Conservation (phyloP, 2,113 vertebrate species). For the Felis chaus region DNA sequence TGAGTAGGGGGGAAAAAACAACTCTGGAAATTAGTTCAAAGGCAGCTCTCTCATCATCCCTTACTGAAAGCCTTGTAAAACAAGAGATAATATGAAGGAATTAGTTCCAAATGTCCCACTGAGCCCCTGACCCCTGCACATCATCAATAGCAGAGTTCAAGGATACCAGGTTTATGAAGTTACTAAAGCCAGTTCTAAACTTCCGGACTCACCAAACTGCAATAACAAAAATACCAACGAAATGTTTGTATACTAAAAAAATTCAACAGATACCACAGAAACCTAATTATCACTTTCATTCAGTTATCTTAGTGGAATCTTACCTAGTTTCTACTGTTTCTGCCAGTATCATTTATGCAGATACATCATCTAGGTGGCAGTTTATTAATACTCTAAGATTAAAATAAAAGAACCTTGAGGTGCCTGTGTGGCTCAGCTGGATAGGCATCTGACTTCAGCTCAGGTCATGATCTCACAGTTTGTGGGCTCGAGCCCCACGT, state of each 20-base stretch:
- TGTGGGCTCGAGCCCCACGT: no score
- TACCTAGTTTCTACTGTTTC: neutral
- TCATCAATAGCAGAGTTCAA: neutral
- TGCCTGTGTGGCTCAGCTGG: no score
- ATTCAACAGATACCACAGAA: neutral
- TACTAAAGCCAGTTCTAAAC: conserved; percentile 37
- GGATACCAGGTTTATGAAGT: neutral
- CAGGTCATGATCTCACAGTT: no score
- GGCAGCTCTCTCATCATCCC: neutral
- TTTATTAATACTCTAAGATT: conserved; percentile 25
- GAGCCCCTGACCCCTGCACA: neutral
- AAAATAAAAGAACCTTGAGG: neutral
- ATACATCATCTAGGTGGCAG: neutral
- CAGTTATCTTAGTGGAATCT: conserved; percentile 30
- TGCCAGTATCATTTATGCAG: neutral
- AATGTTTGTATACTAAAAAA: neutral
- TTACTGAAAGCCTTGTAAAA: conserved; percentile 44
- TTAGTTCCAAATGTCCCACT: neutral
- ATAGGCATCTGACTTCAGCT: no score
- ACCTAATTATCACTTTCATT: conserved; percentile 40
- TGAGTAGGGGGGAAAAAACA: neutral
- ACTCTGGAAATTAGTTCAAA: conserved; percentile 30
- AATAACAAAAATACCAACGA: conserved; percentile 24
- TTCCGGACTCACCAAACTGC: neutral
- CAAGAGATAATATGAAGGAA: conserved; percentile 23